These are phyloP conservation scores for Anoplophora glabripennis DNA, from an alignment of 1,140 invertebrate species.

Conservation along the genomic window DNA sequence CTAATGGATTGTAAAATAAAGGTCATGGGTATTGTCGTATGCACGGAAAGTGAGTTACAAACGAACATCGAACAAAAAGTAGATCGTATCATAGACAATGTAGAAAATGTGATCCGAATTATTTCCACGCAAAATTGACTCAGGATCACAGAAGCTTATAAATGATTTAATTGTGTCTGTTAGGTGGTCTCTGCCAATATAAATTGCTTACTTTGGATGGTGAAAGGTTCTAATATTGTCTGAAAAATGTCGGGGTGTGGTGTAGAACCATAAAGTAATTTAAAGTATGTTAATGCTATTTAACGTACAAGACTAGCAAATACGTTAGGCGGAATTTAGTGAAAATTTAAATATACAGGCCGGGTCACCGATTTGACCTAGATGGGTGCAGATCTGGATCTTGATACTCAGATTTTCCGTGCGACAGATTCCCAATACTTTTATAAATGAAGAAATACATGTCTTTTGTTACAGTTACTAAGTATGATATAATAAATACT, in stretches of 20 bases:
- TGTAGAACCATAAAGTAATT: slow-evolving; percentile 4
- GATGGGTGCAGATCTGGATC: too few relatives aligned
- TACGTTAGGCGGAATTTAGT: neutral
- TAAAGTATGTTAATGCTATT: neutral
- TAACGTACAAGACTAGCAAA: neutral
- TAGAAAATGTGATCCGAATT: slow-evolving; percentile 1
- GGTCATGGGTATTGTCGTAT: too few relatives aligned
- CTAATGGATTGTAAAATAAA: too few relatives aligned
- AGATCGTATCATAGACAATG: neutral
- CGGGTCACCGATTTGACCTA: too few relatives aligned
- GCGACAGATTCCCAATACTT: too few relatives aligned
- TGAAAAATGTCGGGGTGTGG: slow-evolving; percentile 2
- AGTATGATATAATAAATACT: too few relatives aligned
- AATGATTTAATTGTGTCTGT: neutral
- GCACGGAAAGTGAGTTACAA: too few relatives aligned
- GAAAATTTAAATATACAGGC: neutral
- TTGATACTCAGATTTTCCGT: too few relatives aligned
- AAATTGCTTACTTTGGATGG: slow-evolving; percentile 7
- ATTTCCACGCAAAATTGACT: neutral
- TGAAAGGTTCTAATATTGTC: slow-evolving; percentile 4
- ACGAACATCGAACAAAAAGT: neutral
- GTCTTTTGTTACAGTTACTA: too few relatives aligned
- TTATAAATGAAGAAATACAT: too few relatives aligned
- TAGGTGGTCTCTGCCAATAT: slow-evolving; percentile 2
- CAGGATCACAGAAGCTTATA: neutral